These are phyloP conservation scores for Atethmia centrago DNA, from an alignment of 2,888 invertebrate species.

Conservation along the genomic window DNA sequence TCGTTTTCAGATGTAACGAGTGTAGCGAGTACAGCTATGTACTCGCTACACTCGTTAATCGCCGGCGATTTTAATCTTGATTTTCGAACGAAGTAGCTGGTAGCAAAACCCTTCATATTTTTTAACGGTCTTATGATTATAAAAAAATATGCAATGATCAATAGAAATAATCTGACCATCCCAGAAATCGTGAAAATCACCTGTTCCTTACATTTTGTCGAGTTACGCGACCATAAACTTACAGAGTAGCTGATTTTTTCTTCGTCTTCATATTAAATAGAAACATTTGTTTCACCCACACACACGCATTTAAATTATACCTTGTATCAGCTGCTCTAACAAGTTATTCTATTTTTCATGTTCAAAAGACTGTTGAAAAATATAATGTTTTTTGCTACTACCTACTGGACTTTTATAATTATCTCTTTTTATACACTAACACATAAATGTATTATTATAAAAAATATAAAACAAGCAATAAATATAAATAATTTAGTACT, in stretches of 20 bases:
- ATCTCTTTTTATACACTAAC: background rate
- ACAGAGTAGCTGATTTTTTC: background rate
- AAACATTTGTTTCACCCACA: background rate
- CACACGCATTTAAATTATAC: background rate
- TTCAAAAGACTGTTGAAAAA: background rate
- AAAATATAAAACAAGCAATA: conserved; percentile 6
- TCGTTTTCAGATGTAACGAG: too few relatives aligned
- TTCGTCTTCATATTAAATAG: background rate
- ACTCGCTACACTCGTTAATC: too few relatives aligned
- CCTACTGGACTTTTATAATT: background rate
- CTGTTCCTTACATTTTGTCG: background rate
- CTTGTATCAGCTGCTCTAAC: background rate
- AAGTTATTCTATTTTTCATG: background rate
- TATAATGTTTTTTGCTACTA: background rate
- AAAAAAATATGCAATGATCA: background rate
- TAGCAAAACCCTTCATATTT: background rate
- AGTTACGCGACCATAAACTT: background rate
- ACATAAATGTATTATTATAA: background rate
- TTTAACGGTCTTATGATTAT: background rate
- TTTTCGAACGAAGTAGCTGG: background rate
- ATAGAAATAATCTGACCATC: background rate
- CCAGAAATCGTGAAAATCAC: background rate
- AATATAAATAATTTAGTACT: background rate
- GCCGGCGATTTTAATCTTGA: background rate
- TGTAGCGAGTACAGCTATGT: too few relatives aligned